Evolutionary conservation across 2,113 vertebrate species (phyloP), one percentile per base, ranked within the genome.

Genomic region (Morone saxatilis): DNA sequence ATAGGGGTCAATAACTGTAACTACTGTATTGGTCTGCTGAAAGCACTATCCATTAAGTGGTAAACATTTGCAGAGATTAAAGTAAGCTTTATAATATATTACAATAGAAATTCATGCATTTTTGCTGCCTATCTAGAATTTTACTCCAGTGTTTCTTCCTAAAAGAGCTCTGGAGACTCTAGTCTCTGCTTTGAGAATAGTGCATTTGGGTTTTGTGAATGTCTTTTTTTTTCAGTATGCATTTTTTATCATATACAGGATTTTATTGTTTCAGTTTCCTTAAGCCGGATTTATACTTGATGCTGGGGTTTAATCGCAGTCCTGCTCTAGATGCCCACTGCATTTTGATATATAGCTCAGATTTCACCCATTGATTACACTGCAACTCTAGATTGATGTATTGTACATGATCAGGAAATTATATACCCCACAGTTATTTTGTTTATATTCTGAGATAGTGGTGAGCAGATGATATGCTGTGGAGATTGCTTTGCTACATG

Each of bases 1-100:
- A 14, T 36, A 48, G 56, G 51, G 86, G 82, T 86, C 83, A 86
- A 80, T 71, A 80, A 83, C 59, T 82, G 71, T 61, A 83, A 73
- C 53, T 61, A 73, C 61, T 69, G 36, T 67, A 72, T 73, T 74
- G 59, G 66, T 88, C 25, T 63, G 62, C 17, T 81, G 40, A 88
- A 92, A 90, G 65, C 74, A 50, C 43, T 10, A 13, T 65, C 38
- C 41, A 71, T 74, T 68, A 79, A 70, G 61, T 83, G 36, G 60
- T 75, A 53, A 81, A 71, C 48, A 59, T 67, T 20, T 69, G 31
- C 51, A 72, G 20, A 53, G 45, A 77, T 9, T 45, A 59, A 71
- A 66, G 48, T 25, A 63, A 20, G 47, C 22, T 66, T 43, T 62
- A 38, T 61, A 36, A 19, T 38, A 40, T 31, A 50, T 66, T 10